Evolutionary conservation across 2,113 vertebrate genomes (phyloP).

Genomic region (Illadopsis cleaveri): DNA sequence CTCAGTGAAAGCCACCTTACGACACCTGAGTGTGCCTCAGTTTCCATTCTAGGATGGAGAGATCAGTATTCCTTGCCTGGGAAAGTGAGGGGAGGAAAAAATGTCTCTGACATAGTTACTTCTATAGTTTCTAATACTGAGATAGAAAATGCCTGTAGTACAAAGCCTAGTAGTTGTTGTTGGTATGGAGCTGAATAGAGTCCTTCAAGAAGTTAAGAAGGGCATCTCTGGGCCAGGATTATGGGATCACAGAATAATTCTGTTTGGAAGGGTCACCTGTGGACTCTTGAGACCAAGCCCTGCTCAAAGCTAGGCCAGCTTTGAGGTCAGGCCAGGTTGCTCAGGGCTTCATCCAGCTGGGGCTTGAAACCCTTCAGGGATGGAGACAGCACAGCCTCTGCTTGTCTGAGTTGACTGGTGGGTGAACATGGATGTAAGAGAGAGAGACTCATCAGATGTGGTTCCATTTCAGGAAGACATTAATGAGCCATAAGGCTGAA

Average conservation of each 20-base stretch:
- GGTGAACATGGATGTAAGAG: not conserved
- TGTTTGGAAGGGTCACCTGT: not conserved
- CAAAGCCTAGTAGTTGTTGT: not conserved
- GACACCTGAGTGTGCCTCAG: not conserved
- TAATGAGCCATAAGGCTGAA: not conserved
- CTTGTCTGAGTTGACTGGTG: not conserved
- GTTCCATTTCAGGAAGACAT: not conserved
- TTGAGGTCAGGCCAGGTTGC: not conserved
- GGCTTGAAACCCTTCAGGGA: not conserved
- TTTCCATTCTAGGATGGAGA: not conserved
- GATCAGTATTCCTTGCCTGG: not conserved
- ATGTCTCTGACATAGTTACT: not conserved
- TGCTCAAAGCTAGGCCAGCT: not conserved
- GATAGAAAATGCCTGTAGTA: not conserved
- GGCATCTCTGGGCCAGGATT: not conserved
- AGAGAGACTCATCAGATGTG: fast-evolving
- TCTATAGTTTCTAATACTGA: not conserved
- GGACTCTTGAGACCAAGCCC: not conserved
- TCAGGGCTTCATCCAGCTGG: not conserved
- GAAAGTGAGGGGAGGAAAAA: not conserved
- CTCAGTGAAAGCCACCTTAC: not conserved
- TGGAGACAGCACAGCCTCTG: not conserved
- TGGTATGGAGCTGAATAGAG: not conserved
- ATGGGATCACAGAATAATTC: not conserved
- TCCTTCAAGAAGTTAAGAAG: not conserved